A percentile compares a stretch with the other conserved stretches of the same genome.
Conservation (phyloP, 1,140 invertebrate genomes). For the Lineus longissimus region DNA sequence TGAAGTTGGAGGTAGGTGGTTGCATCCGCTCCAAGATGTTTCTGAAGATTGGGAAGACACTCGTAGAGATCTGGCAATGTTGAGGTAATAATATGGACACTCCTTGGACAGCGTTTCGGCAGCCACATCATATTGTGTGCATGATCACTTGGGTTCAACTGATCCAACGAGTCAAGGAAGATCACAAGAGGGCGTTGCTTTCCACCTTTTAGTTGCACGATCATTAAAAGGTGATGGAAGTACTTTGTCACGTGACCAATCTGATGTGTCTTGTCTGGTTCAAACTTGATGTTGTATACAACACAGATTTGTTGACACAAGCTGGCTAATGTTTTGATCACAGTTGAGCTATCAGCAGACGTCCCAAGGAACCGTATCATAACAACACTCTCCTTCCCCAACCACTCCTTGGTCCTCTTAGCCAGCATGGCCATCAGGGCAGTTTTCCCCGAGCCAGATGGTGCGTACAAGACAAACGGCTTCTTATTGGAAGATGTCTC, state of each 20-base stretch:
- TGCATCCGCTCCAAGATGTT: conserved; percentile 23
- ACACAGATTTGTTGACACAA: neutral
- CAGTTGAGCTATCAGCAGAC: conserved; percentile 17
- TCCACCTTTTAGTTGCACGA: conserved; percentile 1
- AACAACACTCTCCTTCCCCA: conserved; percentile 23
- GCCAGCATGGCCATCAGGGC: conserved; percentile 36
- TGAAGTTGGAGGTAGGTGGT: conserved; percentile 31
- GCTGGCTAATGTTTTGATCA: too few relatives aligned
- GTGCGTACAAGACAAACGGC: conserved; percentile 35
- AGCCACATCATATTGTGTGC: conserved; percentile 45
- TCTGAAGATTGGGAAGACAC: conserved; percentile 35
- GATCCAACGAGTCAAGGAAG: conserved; percentile 50
- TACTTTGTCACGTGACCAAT: conserved; percentile 6
- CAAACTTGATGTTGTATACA: neutral
- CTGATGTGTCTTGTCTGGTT: conserved; percentile 11
- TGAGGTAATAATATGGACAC: conserved; percentile 67
- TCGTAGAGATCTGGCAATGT: conserved; percentile 43
- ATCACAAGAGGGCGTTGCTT: conserved; percentile 40
- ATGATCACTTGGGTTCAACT: conserved; percentile 33
- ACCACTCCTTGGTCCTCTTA: conserved; percentile 27
- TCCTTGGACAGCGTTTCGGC: conserved; percentile 35
- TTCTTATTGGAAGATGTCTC: conserved; percentile 11
- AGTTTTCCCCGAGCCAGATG: conserved; percentile 37
- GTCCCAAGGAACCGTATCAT: conserved; percentile 39
- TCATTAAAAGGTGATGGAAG: neutral